Percentiles rank a stretch among this genome's conserved stretches.
Evolutionary conservation across 2,797 vertebrate species (phyloP).

Genomic region (Argyrosomus regius): DNA sequence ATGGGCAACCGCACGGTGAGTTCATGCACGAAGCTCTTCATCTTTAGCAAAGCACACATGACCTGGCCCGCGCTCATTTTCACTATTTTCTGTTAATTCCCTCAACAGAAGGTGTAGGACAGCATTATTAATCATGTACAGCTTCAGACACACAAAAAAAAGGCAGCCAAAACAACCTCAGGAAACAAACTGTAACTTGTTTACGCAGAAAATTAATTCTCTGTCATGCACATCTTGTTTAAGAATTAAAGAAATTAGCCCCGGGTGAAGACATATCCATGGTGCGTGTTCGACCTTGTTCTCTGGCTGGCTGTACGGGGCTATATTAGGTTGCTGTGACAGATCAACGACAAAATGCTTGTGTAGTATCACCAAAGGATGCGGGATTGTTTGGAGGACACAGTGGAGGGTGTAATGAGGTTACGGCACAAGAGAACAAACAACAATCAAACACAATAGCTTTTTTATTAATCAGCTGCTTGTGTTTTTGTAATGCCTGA

Average conservation of each 20-base stretch:
- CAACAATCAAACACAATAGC: neutral
- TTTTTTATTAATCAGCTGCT: neutral
- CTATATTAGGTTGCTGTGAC: constrained; percentile 19
- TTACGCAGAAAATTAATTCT: constrained; percentile 77
- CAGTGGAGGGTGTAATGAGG: constrained; percentile 14
- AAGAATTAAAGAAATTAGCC: constrained; percentile 75
- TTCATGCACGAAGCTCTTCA: constrained; percentile 12
- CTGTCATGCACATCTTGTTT: constrained; percentile 77
- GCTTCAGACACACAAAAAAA: constrained; percentile 45
- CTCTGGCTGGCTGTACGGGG: constrained; percentile 29
- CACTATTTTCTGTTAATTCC: constrained; percentile 69
- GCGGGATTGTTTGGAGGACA: constrained; percentile 29
- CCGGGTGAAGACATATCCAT: constrained; percentile 52
- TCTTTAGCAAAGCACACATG: constrained; percentile 26
- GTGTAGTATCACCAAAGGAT: constrained; percentile 35
- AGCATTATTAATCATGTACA: constrained; percentile 77
- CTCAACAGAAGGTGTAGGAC: constrained; percentile 62
- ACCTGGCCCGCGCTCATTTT: constrained; percentile 48
- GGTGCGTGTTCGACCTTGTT: constrained; percentile 67
- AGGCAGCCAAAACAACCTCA: constrained; percentile 63
- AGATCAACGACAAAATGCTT: constrained; percentile 41
- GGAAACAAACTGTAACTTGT: constrained; percentile 76
- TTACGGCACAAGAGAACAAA: constrained; percentile 20
- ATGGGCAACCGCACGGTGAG: neutral
- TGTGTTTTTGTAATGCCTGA: constrained; percentile 17